Base-by-base conservation (phyloP, 2,888 invertebrate genomes). In the Cyclophora punctaria region DNA sequence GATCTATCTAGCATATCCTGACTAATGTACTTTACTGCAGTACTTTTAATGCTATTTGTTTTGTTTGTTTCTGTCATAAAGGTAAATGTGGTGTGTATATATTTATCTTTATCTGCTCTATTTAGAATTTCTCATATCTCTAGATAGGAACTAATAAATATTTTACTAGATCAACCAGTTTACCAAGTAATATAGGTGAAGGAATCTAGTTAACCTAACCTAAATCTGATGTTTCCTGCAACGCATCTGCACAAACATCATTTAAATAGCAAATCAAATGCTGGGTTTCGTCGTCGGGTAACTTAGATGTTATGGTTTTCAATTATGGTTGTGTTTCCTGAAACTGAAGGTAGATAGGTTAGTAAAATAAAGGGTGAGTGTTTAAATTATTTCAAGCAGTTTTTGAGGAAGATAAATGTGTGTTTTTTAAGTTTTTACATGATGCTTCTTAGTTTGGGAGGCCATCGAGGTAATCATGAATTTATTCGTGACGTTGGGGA, bases 191-290 rank as follows among this genome's bases (percentile, higher is more conserved):
- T 45, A 45, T 20, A 42, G 34, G 40, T 48, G 42, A 46, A 44
- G 41, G 50, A 48, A 35, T 40, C 42, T 45, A 45, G 37, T 40
- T 33, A 55, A 51, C 48, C 55, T 60, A 57, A 57, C 53, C 58
- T 48, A 47, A 58, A 58, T 52, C 45, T 53, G 45, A 48, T 53
- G 57, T 49, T 58, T 58, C 57, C 51, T 57, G 59, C 62, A 58
- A 64, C 68, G 67, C 64, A 68, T 64, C 60, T 62, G 42, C 49
- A 63, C 66, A 69, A 68, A 71, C 67, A 67, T 64, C 52, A 71
- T 75, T 75, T 72, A 73, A 73, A 75, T 73, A 65, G 62, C 73
- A 74, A 67, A 74, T 75, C 64, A 59, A 60, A 57, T 56, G 64
- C 66, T 67, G 57, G 63, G 67, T 65, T 64, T 64, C 67, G 56